Base-by-base conservation (phyloP, 2,113 vertebrate species). In the Danio rerio region DNA sequence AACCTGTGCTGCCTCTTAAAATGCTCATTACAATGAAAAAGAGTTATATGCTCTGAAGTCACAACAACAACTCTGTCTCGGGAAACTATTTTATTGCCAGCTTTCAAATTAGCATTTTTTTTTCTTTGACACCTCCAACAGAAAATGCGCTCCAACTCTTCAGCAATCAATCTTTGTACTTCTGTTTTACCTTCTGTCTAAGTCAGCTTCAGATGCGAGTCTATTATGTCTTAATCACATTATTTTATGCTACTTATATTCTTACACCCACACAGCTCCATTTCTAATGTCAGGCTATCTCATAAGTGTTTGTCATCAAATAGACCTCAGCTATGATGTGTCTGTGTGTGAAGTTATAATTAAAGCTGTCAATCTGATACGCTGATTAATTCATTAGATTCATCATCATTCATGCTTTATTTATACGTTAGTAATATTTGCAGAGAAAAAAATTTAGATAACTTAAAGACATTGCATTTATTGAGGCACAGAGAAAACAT, bases 241-340 rank as follows among this genome's bases (percentile, higher is more conserved):
- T 31, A 31, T 31, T 13, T 56, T 13, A 18, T 42, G n/a, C 9
- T 58, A 75, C 11, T 45, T 5, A 58, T 74, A 74, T 45, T 74
- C 53, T 43, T 58, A 74, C 53, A 58, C 65, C 65, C 65, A 69
- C 65, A 69, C 65, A 49, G 0, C 65, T 47, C 43, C 9, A 18
- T 69, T 69, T 69, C 6, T 69, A n/a, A 69, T 69, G 43, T 49
- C 43, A 45, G 72, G 6, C 72, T 40, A 58, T 16, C 70, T n/a
- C 12, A 53, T 72, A 73, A 40, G 21, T 73, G n/a, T 42, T 73
- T 49, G 9, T 69, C 65, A 49, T 69, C 65, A 69, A 69, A 47
- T 49, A 52, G 7, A 1, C 47, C 69, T 71, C n/a, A 12, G 45
- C 52, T 73, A 73, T 73, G 50, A 50, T 73, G 42, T 69, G 65